Base-by-base conservation (phyloP, 2,113 vertebrate genomes). In the Sorex fumeus region DNA sequence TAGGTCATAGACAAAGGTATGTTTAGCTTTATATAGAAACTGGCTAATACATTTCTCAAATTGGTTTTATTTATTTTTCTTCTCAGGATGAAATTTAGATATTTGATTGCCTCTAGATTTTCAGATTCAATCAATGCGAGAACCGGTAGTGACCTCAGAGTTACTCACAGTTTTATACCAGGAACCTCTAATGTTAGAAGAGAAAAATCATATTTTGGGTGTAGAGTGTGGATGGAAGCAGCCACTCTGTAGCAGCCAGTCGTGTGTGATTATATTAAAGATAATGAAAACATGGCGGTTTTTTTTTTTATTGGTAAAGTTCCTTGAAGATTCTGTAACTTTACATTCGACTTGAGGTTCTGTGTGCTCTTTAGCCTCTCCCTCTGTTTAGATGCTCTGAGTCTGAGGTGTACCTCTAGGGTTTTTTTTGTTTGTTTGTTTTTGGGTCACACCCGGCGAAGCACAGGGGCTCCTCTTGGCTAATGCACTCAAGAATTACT, bases 11-110 rank as follows among this genome's bases (percentile, higher is more conserved):
- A 60, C 50, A 87, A 77, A 36, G 25, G 8, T 8, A 18, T 3
- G 7, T 36, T 80, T 90, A 79, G 64, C 40, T 79, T 91, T 40
- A 72, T 43, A 69, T 40, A 84, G 82, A 87, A 76, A n/a, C 19
- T 27, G 30, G 16, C 3, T 1, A 71, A 30, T 12, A 84, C 28
- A 10, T 84, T 76, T 90, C 72, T 53, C 25, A 94, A 50, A 78
- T 53, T 40, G 40, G 40, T 62, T 71, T 13, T 30, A 19, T 50
- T 77, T 86, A 28, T 71, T 91, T 76, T 36, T 8, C 25, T 77
- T 40, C 5, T 25, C 32, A 87, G 32, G 12, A 28, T 60, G 13
- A 90, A 47, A 90, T 79, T 76, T 90, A 30, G 27, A 16, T 28
- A 25, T 86, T 75, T 75, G 45, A 86, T 40, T 82, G 30, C 80